These are phyloP conservation scores for Aeoliscus strigatus DNA, from an alignment of 2,797 vertebrate species.

Conservation along the genomic window DNA sequence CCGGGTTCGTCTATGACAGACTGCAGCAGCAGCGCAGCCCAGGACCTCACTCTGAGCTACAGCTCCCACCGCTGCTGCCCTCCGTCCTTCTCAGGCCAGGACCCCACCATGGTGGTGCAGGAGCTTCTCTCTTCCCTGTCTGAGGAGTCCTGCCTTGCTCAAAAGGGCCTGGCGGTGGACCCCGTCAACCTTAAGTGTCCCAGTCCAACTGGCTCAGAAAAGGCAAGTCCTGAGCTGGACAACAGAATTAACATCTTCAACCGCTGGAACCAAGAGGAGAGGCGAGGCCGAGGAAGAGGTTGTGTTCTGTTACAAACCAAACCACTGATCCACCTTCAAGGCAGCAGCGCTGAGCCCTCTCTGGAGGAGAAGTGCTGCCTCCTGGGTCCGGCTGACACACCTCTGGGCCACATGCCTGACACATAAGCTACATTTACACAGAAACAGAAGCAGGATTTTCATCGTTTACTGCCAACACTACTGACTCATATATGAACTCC, in stretches of 20 bases:
- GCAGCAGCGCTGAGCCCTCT: constrained; percentile 48
- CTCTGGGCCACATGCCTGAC: constrained; percentile 78
- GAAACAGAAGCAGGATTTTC: constrained; percentile 23
- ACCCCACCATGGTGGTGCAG: constrained; percentile 76
- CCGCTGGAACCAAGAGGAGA: constrained; percentile 82
- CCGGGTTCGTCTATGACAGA: constrained; percentile 82
- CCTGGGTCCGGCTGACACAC: constrained; percentile 77
- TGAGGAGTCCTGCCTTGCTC: constrained; percentile 81
- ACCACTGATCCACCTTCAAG: constrained; percentile 82
- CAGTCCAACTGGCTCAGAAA: constrained; percentile 73
- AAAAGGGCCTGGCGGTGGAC: constrained; percentile 81
- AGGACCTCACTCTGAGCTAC: constrained; percentile 70
- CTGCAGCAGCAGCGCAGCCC: constrained; percentile 76
- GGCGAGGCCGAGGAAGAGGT: constrained; percentile 59
- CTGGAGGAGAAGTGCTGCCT: constrained; percentile 83
- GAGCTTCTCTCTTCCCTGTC: constrained; percentile 88
- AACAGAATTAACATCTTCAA: constrained; percentile 83
- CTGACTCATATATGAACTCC: constrained; percentile 35
- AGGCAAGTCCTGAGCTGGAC: constrained; percentile 81
- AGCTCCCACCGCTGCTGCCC: constrained; percentile 48
- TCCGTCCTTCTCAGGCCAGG: constrained; percentile 55
- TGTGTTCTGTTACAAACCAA: constrained; percentile 80
- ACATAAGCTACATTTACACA: constrained; percentile 67
- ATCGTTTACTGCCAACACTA: constrained; percentile 36
- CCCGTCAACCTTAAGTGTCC: constrained; percentile 83